These are phyloP conservation scores for Gallinago undulata DNA, from an alignment of 2,113 vertebrate genomes.

Conservation along the genomic window DNA sequence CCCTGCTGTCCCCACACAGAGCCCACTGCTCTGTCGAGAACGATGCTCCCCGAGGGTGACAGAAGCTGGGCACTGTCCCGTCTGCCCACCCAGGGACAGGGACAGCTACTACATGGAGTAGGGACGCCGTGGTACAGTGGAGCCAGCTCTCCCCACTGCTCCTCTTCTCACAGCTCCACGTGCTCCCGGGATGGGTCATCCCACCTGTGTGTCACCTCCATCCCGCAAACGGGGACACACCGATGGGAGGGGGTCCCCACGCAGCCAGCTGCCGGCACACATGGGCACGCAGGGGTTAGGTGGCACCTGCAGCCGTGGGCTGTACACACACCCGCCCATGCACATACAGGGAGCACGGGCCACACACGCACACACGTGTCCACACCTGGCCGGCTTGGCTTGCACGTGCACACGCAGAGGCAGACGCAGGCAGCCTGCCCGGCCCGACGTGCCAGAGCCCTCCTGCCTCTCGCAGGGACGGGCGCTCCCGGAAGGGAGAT, in stretches of 20 bases:
- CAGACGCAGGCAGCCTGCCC: neutral
- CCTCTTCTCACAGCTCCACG: accelerated
- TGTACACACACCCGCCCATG: too few species aligned
- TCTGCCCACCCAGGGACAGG: neutral
- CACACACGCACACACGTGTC: neutral
- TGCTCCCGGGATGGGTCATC: neutral
- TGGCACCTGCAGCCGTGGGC: accelerated
- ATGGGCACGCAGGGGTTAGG: neutral
- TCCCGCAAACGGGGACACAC: accelerated
- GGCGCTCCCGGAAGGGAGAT: neutral
- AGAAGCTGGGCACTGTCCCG: neutral
- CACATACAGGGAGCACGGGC: accelerated
- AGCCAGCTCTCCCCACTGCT: neutral
- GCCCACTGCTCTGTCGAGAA: neutral
- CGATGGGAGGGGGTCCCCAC: accelerated
- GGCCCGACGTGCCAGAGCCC: accelerated
- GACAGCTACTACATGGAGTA: neutral
- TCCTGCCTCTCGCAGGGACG: neutral
- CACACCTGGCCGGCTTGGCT: neutral
- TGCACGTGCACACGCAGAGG: neutral
- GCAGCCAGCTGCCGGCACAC: neutral
- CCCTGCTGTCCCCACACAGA: accelerated
- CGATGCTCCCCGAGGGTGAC: accelerated
- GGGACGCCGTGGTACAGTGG: accelerated
- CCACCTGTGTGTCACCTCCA: accelerated